Evolutionary conservation across 2,888 invertebrate genomes (phyloP).

Genomic region (Pachycephus smyrnensis): DNA sequence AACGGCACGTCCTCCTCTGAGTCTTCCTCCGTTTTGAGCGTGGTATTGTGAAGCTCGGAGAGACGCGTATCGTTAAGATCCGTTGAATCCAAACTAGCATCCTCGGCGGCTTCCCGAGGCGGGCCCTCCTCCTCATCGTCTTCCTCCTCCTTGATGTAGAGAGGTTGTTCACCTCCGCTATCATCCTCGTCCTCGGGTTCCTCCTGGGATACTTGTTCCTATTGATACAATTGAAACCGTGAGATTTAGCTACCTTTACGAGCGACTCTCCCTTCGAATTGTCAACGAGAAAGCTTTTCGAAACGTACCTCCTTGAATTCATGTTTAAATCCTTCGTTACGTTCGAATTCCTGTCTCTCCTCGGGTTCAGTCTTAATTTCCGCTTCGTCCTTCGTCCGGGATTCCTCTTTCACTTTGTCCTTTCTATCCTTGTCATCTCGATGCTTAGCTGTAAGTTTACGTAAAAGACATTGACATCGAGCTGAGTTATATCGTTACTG

Average conservation of each 20-base stretch:
- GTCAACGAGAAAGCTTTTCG: too few species aligned
- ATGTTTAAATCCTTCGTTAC: too few species aligned
- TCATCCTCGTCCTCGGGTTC: conserved; percentile 65
- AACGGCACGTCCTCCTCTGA: conserved; percentile 83
- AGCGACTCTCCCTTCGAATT: too few species aligned
- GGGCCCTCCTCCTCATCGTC: conserved; percentile 62
- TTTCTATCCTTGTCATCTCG: conserved; percentile 72
- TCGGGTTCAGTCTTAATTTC: conserved; percentile 39
- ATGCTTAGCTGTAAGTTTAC: conserved; percentile 52
- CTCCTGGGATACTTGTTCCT: conserved; percentile 75
- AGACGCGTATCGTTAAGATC: conserved; percentile 59
- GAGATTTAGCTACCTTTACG: too few species aligned
- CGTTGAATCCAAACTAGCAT: conserved; percentile 53
- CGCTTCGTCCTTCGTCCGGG: conserved; percentile 46
- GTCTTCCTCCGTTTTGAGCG: conserved; percentile 68
- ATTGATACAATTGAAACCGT: conserved; percentile 55
- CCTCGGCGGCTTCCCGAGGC: conserved; percentile 42
- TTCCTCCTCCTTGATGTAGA: conserved; percentile 68
- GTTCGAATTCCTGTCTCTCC: conserved; percentile 36
- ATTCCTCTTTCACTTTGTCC: conserved; percentile 66
- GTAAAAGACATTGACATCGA: background rate
- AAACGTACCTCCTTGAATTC: conserved; percentile 40
- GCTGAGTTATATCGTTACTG: too few species aligned
- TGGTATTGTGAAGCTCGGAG: conserved; percentile 63
- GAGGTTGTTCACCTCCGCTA: conserved; percentile 70